A percentile compares a stretch with the other conserved stretches of the same genome.
Evolutionary conservation across 2,113 vertebrate genomes (phyloP).

Genomic region (Emydocephalus ijimae): DNA sequence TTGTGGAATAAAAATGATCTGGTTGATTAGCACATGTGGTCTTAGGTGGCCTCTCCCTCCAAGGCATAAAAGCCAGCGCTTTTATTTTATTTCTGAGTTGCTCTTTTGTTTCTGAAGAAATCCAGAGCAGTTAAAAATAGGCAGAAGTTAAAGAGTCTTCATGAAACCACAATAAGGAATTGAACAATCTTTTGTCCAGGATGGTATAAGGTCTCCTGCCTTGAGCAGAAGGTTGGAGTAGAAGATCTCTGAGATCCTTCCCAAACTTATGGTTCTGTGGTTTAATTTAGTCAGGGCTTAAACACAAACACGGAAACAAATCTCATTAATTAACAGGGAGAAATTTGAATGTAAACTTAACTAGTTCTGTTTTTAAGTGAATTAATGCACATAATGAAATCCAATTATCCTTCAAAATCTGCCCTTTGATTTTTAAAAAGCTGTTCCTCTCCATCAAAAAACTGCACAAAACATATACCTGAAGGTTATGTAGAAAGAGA

Average conservation of each 20-base stretch:
- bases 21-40: background rate
- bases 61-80: background rate
- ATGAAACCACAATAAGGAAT: background rate
- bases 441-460: background rate
- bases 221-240: too few species aligned
- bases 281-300: background rate
- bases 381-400: background rate
- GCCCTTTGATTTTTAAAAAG: background rate
- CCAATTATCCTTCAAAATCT: background rate
- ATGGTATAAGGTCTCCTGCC: too few species aligned
- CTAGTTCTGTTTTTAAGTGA: background rate
- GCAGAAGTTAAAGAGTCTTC: background rate
- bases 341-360: background rate
- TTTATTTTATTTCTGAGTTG: background rate
- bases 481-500: background rate
- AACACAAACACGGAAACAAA: background rate
- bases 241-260: too few species aligned
- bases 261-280: too few species aligned
- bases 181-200: background rate
- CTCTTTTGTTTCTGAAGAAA: background rate
- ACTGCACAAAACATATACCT: background rate
- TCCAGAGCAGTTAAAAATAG: background rate
- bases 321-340: background rate
- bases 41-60: background rate
- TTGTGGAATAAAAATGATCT: background rate